Percentiles rank a stretch among this genome's conserved stretches.
Evolutionary conservation across 2,113 vertebrate species (phyloP).

Genomic region (Bubo scandiacus): DNA sequence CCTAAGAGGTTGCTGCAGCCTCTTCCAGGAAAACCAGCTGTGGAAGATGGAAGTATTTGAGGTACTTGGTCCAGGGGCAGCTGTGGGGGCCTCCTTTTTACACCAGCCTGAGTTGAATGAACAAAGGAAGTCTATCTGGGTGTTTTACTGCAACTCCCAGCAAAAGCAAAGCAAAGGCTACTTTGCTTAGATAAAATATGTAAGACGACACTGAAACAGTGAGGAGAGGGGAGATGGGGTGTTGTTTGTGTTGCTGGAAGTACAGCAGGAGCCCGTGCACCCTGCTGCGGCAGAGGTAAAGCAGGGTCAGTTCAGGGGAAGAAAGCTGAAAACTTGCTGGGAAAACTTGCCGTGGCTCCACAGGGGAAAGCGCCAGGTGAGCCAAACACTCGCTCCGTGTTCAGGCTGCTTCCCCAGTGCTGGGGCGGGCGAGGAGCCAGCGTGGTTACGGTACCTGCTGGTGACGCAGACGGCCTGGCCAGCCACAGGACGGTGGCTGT

Average conservation of each 20-base stretch:
- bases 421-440: background rate
- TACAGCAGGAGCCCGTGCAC: background rate
- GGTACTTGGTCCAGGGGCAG: background rate
- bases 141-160: background rate
- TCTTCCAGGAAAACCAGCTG: background rate
- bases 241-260: background rate
- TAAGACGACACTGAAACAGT: background rate
- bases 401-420: background rate
- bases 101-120: background rate
- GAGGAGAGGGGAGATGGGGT: background rate
- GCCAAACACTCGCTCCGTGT: rapidly evolving
- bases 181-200: background rate
- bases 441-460: rapidly evolving
- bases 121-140: background rate
- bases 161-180: background rate
- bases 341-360: rapidly evolving
- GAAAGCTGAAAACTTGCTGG: background rate
- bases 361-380: rapidly evolving
- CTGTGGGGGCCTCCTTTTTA: background rate
- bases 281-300: rapidly evolving
- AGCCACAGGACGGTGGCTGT: background rate
- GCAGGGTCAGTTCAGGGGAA: background rate
- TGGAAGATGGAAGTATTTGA: background rate
- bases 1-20: background rate
- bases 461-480: background rate